Evolutionary conservation across 2,113 vertebrate species (phyloP), one percentile per base, ranked within the genome.

Genomic region (Gallinago jamesoni): DNA sequence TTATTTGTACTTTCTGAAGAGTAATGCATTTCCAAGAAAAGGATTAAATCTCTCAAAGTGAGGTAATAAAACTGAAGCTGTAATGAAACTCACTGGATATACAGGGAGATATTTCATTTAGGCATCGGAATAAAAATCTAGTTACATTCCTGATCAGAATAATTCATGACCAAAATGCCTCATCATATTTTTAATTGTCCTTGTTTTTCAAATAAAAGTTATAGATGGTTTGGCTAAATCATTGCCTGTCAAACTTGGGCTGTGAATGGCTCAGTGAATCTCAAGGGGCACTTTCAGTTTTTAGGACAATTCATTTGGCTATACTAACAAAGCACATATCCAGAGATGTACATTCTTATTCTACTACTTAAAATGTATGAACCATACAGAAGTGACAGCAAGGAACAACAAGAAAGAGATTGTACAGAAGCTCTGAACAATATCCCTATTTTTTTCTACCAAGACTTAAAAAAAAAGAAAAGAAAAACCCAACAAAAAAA

Each of bases 171-270:
- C 75, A 88, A 89, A 90, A 90, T 35, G 60, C 69, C 87, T 93
- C 67, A 86, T 72, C 77, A 60, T 85, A 85, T 81, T 96, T 97
- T 97, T 97, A 97, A 97, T 97, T 96, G 90, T 77, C 78, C 94
- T 93, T 97, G 88, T 93, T 96, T 97, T 95, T 95, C 80, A 84
- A 84, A 95, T 89, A 76, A 83, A 96, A 92, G 43, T 96, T 95
- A 95, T 89, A 86, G 69, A 95, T 73, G 50, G 83, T 81, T 90
- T 86, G 63, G 68, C 41, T 89, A 96, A 97, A 95, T 94, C 66
- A 87, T 27, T 84, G 63, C 45, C 78, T 92, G 84, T 45, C 87
- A 89, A 86, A 66, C 43, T 86, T 39, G 11, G 60, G 23, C 78
- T 85, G 70, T 67, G 78, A 94, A 96, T 79, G 41, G 63, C 41